Evolutionary conservation across 2,797 vertebrate species (phyloP).

Genomic region (Arnoldichthys spilopterus): DNA sequence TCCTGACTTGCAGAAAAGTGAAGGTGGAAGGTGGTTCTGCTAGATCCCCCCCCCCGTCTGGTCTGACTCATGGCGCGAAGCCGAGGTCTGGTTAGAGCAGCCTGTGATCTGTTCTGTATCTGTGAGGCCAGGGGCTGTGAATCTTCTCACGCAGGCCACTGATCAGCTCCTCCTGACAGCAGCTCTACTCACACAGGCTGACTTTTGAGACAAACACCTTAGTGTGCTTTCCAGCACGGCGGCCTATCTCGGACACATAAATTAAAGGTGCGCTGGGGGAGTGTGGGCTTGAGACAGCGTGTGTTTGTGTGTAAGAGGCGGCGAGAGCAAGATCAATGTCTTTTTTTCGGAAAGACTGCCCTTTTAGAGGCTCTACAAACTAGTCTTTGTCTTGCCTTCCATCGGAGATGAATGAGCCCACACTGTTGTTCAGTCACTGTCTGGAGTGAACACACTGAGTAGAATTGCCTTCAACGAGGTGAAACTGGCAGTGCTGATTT

Average conservation of each 20-base stretch:
- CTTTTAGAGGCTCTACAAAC: conserved; percentile 16
- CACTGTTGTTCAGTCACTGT: background rate
- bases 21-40: too few species aligned
- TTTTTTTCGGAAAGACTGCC: conserved; percentile 13
- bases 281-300: background rate
- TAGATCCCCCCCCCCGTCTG: too few species aligned
- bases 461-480: background rate
- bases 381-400: conserved; percentile 25
- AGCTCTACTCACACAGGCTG: conserved; percentile 29
- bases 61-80: too few species aligned
- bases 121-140: conserved; percentile 32
- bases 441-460: background rate
- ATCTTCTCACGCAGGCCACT: conserved; percentile 16
- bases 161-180: conserved; percentile 49
- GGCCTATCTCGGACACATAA: conserved; percentile 28
- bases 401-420: conserved; percentile 18
- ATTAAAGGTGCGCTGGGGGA: background rate
- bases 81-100: too few species aligned
- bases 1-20: too few species aligned
- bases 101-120: too few species aligned
- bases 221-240: conserved; percentile 42
- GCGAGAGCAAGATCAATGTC: conserved; percentile 31
- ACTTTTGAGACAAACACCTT: conserved; percentile 49
- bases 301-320: conserved; percentile 18
- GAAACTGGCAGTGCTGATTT: background rate